Evolutionary conservation across 2,888 invertebrate species (phyloP), one percentile per base, ranked within the genome.

Genomic region (Diaphora mendica): DNA sequence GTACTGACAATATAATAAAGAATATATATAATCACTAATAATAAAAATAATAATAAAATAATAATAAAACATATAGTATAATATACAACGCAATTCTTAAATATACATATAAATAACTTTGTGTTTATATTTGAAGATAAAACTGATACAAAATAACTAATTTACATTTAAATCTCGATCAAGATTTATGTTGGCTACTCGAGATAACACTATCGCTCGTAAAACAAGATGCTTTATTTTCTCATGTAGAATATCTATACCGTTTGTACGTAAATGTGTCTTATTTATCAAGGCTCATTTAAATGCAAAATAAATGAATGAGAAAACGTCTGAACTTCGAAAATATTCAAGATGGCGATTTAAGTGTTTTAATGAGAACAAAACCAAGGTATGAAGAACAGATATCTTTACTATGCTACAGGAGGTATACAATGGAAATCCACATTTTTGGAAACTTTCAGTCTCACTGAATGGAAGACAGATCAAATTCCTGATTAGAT

Each of bases 121-220:
- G 15, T 68, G 33, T 30, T 20, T 48, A 51, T 48, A 44, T 30
- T 20, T n/a, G 15, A 68, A 68, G 66, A 64, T 42, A 51, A 26
- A 55, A 26, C 23, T 35, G 35, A 35, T 35, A 55, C 23, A 55
- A 35, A 23, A 51, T 8, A 35, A n/a, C 33, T 59, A 72, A 72
- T 72, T 65, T 35, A 59, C 66, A 67, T 75, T 71, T 48, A 39
- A 64, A 70, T 68, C 71, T 55, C 71, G 73, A 77, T 73, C 73
- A 39, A 70, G 69, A 71, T 71, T 70, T 69, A 39, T 67, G 20
- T 68, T 64, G 62, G 55, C 59, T 42, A 68, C 72, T 68, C 17
- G 48, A 69, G 59, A 69, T 30, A 69, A 42, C n/a, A 62, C 59
- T 42, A 62, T 26, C 64, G 62, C 59, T 70, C 69, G 62, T 70